Percentiles rank a stretch among this genome's conserved stretches.
Evolutionary conservation across 2,797 vertebrate species (phyloP).

Genomic region (Bradypus variegatus): DNA sequence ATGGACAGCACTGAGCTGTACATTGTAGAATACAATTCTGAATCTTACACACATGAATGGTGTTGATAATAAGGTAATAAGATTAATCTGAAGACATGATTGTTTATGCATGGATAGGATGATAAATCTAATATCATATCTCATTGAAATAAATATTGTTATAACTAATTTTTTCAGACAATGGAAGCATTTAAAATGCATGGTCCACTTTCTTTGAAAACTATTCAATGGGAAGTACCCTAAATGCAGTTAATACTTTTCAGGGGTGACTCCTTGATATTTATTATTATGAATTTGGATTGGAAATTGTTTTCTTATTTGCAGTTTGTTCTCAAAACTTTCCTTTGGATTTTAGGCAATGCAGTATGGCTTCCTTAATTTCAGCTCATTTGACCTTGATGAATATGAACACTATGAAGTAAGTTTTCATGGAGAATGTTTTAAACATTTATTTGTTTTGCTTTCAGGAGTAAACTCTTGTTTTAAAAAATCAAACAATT

Average conservation of each 20-base stretch:
- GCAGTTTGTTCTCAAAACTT: constrained; percentile 42
- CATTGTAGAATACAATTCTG: background rate
- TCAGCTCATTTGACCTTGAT: constrained; percentile 89
- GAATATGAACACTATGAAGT: constrained; percentile 99
- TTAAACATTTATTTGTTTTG: background rate
- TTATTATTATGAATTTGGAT: background rate
- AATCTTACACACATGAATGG: background rate
- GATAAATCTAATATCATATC: background rate
- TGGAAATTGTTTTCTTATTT: background rate
- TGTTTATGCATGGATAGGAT: background rate
- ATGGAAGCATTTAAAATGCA: background rate
- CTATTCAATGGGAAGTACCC: background rate
- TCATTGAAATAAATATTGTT: background rate
- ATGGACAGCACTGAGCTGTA: background rate
- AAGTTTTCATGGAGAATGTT: constrained; percentile 50
- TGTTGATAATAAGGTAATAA: background rate
- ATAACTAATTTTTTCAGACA: background rate
- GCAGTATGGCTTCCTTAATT: constrained; percentile 92
- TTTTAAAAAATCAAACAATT: background rate
- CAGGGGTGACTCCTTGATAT: background rate
- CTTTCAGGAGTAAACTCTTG: background rate
- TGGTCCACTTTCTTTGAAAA: background rate
- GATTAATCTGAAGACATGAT: background rate
- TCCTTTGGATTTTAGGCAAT: constrained; percentile 82
- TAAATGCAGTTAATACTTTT: background rate